Evolutionary conservation across 2,797 vertebrate genomes (phyloP), one percentile per base, ranked within the genome.

Genomic region (Botia kubotai): DNA sequence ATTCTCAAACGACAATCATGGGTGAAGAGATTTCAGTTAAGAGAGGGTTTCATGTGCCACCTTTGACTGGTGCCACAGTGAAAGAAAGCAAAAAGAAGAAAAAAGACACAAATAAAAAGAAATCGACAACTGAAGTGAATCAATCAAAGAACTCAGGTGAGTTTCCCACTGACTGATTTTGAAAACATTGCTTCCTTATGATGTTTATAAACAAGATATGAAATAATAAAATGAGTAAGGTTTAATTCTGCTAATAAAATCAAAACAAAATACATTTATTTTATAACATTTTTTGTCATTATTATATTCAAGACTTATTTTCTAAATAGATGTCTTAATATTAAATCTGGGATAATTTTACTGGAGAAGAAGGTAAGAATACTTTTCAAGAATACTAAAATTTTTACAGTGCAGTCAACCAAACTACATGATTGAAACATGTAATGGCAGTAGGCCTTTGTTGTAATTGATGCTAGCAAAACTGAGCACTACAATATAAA

Each of bases 71-170:
- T 2, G 5, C 50, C 62, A 19, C 58, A n/a, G 26, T 16, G 53
- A 83, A 84, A 46, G 69, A 84, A 11, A 76, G 57, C 26, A 77
- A 81, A 66, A 87, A 81, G 78, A 85, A 80, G 36, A 83, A 33
- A 43, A 82, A 70, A 82, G 71, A 81, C 29, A 50, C 53, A n/a
- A 69, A 26, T 11, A 84, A 85, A 82, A 85, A 63, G 13, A 84
- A 83, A 57, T 6, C 57, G 0, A 71, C 2, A 8, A 53, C 17
- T 50, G 75, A 74, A 52, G 8, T 70, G 0, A 77, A 81, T 52
- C 83, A 83, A 10, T 83, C 79, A 19, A 83, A 79, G 13, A 82
- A 86, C 26, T 60, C 83, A 21, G 84, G 87, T 87, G 43, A 83
- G 57, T 33, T 50, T 16, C 4, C 14, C 11, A 3, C 12, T 50